Evolutionary conservation across 2,888 invertebrate genomes (phyloP).

Genomic region (Sphaerophoria taeniata): DNA sequence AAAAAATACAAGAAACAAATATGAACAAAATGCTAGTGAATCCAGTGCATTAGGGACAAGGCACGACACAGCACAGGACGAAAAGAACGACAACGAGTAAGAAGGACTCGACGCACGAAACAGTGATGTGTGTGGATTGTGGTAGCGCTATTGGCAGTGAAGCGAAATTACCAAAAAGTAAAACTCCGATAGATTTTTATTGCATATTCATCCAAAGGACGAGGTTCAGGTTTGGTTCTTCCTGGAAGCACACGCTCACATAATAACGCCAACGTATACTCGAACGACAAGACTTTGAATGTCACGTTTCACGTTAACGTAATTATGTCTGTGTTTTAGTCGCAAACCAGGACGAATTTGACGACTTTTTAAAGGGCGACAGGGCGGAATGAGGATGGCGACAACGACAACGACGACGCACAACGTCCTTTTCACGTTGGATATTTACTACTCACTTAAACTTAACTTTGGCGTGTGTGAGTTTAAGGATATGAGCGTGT

Average conservation of each 20-base stretch:
- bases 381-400: background rate
- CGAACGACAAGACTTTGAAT: constrained; percentile 64
- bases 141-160: constrained; percentile 23
- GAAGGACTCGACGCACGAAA: too few relatives aligned
- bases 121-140: background rate
- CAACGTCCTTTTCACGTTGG: constrained; percentile 42
- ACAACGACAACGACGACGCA: constrained; percentile 22
- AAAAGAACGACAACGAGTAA: too few relatives aligned
- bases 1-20: background rate
- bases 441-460: constrained; percentile 38
- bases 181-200: constrained; percentile 67
- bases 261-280: too few relatives aligned
- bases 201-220: constrained; percentile 17
- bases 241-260: background rate
- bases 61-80: background rate
- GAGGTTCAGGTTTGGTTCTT: background rate
- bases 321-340: constrained; percentile 62
- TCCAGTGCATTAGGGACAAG: background rate
- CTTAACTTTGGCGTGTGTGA: constrained; percentile 26
- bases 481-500: constrained; percentile 1
- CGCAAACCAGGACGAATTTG: constrained; percentile 46
- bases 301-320: constrained; percentile 70
- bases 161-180: constrained; percentile 62
- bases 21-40: constrained; percentile 25
- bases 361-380: constrained; percentile 11